Percentiles rank a stretch among this genome's conserved stretches.
phyloP scores from a whole-genome alignment of 2,888 invertebrate genomes.

The Sesamia inferens region DNA sequence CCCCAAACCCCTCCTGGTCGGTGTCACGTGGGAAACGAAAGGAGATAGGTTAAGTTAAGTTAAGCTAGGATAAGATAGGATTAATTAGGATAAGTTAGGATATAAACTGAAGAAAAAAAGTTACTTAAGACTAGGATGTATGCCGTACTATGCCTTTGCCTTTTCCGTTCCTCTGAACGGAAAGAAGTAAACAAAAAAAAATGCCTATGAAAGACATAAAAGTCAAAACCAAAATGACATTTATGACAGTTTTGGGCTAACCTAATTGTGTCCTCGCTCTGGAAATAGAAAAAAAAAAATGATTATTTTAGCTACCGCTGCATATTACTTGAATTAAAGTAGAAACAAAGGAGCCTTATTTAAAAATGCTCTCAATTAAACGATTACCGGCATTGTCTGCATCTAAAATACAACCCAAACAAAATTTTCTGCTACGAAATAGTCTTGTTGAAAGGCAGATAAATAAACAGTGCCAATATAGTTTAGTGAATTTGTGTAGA shows the following conservation, averaged over 20 bases:
- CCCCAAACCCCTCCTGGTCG: too few relatives aligned
- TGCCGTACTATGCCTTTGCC: too few relatives aligned
- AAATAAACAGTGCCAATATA: conserved; percentile 72
- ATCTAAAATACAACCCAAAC: conserved; percentile 79
- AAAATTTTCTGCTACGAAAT: conserved; percentile 70
- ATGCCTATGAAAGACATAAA: conserved; percentile 5
- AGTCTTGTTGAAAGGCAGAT: conserved; percentile 69
- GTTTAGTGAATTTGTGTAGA: conserved; percentile 78
- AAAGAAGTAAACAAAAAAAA: too few relatives aligned
- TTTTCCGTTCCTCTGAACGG: too few relatives aligned
- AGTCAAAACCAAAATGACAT: conserved; percentile 49
- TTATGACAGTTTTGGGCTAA: conserved; percentile 43
- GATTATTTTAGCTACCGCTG: conserved; percentile 14
- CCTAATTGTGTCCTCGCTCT: conserved; percentile 15
- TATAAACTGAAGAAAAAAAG: too few relatives aligned
- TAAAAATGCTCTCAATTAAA: conserved; percentile 81
- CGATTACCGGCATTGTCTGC: conserved; percentile 78
- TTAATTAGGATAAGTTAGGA: too few relatives aligned
- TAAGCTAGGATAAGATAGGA: too few relatives aligned
- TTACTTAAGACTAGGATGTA: too few relatives aligned
- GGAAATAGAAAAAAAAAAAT: conserved; percentile 42
- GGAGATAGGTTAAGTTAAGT: too few relatives aligned
- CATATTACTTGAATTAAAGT: conserved; percentile 5
- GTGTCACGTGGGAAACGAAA: too few relatives aligned
- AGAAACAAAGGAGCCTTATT: conserved; percentile 18